Base-by-base conservation (phyloP, 2,113 vertebrate species). In the Platysteira castanea region DNA sequence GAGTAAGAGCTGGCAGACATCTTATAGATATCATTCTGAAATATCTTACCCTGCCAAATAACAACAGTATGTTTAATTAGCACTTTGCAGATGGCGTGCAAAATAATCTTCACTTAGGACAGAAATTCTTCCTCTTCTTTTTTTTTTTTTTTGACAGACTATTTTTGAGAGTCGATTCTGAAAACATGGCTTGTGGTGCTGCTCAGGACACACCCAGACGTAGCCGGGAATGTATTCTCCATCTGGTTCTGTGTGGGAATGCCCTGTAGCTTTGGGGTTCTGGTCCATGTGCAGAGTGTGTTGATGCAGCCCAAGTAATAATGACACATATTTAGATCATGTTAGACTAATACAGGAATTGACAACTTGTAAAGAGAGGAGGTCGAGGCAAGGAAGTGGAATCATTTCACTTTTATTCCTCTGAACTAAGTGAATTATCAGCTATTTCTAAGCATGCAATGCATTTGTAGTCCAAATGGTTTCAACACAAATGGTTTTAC, bases 1-100 rank as follows among this genome's bases (percentile, higher is more conserved):
- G 97, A 97, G 96, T 95, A 96, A 97, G 96, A 95, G 84, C 87
- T 96, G 94, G 95, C 97, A 98, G 97, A 97, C 98, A 96, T 96
- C 96, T 98, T 80, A 39, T 87, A 97, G 96, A 97, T 97, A 98
- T 85, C 91, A 97, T 97, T 98, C 96, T 96, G 96, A 97, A 97
- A 97, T 98, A 96, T 93, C 96, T 97, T 97, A 96, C 80, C 94
- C 95, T 98, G 97, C 97, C 97, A 97, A 98, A 97, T 96, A 97
- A 90, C 84, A 96, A 89, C 11, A 35, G 91, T 94, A 84, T 92
- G 78, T 97, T 98, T 98, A 98, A 98, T 98, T 98, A 98, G 96
- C 94, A 91, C 83, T 94, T 75, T 81, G 90, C 97, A 98, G 97
- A 97, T 98, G 97, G 97, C 24, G 14, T 88, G 89, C 71, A 84